Conservation (phyloP, 2,888 invertebrate genomes). For the Perizoma affinitatum region DNA sequence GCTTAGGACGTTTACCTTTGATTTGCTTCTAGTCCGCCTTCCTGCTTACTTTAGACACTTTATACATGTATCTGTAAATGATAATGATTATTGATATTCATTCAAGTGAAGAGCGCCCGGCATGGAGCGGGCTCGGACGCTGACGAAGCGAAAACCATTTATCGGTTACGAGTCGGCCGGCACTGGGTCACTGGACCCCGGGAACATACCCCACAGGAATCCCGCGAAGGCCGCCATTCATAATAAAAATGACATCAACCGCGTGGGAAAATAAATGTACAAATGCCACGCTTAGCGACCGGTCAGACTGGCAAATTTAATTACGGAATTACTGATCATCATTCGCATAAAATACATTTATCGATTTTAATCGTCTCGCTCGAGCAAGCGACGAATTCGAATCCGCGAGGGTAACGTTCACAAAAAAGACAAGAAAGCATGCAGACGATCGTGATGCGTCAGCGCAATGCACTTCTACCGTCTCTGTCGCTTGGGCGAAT, state of each 20-base stretch:
- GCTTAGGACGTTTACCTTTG: constrained; percentile 73
- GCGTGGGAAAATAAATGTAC: constrained; percentile 69
- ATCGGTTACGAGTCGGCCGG: constrained; percentile 57
- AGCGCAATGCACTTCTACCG: constrained; percentile 74
- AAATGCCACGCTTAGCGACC: constrained; percentile 72
- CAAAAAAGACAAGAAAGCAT: constrained; percentile 68
- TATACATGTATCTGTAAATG: constrained; percentile 50
- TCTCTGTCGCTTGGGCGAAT: constrained; percentile 56
- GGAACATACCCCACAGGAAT: constrained; percentile 46
- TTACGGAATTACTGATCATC: constrained; percentile 68
- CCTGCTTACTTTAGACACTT: constrained; percentile 49
- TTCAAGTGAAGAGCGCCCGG: constrained; percentile 52
- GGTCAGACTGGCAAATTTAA: constrained; percentile 74
- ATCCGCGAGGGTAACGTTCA: constrained; percentile 63
- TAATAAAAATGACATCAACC: constrained; percentile 81
- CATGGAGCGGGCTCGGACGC: constrained; percentile 53
- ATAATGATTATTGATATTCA: constrained; percentile 49
- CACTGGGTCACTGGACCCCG: constrained; percentile 74
- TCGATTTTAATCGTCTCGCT: constrained; percentile 48
- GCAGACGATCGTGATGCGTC: constrained; percentile 76
- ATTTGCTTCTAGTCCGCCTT: constrained; percentile 59
- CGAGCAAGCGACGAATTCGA: constrained; percentile 64
- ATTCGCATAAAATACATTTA: constrained; percentile 66
- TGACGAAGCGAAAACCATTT: constrained; percentile 72
- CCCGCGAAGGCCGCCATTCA: constrained; percentile 67